Conservation (phyloP, 2,113 vertebrate species). For the Pachyramphus minor region DNA sequence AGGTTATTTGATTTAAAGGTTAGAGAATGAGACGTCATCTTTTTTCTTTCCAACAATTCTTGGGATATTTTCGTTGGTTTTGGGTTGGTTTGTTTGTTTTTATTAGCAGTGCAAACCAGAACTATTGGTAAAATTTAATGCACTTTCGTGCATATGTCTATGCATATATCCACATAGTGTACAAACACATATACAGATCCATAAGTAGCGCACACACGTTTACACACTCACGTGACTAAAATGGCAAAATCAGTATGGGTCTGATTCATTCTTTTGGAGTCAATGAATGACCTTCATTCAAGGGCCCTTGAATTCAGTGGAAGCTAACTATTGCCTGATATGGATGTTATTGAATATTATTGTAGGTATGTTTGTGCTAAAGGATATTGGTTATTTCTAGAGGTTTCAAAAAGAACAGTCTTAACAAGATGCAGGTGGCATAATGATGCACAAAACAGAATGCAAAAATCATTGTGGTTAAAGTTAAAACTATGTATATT, state of each 20-base stretch:
- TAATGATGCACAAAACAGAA: conserved; percentile 25
- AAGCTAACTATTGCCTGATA: not conserved
- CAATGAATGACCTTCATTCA: not conserved
- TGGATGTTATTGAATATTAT: not conserved
- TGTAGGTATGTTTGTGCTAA: conserved; percentile 8
- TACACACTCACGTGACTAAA: not conserved
- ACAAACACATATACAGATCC: not conserved
- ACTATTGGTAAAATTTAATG: not conserved
- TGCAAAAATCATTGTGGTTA: not conserved
- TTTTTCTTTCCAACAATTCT: not conserved
- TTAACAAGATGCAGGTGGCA: conserved; percentile 47
- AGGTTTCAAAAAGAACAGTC: conserved; percentile 14
- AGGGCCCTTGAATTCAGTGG: not conserved
- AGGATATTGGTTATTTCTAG: conserved; percentile 17
- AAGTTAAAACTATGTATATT: not conserved
- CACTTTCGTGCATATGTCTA: not conserved
- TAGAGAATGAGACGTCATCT: not conserved
- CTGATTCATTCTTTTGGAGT: not conserved
- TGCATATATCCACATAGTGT: not conserved
- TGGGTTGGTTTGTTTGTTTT: not conserved
- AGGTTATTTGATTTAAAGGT: not conserved
- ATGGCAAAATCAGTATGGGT: not conserved
- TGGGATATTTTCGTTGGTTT: not conserved
- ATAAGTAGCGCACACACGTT: not conserved
- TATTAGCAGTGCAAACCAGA: not conserved